These are phyloP conservation scores for Oplegnathus fasciatus DNA, from an alignment of 2,113 vertebrate species.

Conservation along the genomic window DNA sequence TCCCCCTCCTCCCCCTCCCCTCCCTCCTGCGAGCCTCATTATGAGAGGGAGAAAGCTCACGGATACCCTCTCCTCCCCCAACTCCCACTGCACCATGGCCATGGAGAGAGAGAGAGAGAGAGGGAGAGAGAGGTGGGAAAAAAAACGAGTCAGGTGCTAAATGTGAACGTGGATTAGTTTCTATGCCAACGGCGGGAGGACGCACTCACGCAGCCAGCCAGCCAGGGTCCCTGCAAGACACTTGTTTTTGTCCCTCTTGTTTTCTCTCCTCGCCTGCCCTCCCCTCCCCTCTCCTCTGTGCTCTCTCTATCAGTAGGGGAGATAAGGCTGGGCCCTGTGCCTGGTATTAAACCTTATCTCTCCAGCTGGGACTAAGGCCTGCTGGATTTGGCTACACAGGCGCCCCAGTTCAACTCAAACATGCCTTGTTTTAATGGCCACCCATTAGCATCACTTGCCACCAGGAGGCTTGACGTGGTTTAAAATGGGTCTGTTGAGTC, in stretches of 20 bases:
- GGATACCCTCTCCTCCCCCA: conserved; percentile 70
- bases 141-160: conserved; percentile 83
- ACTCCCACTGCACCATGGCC: conserved; percentile 60
- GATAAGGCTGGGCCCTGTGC: conserved; percentile 77
- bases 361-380: conserved; percentile 81
- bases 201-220: conserved; percentile 78
- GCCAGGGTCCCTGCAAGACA: conserved; percentile 82
- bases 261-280: conserved; percentile 67
- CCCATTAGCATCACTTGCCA: conserved; percentile 73
- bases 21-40: conserved; percentile 77
- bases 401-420: conserved; percentile 75
- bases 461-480: conserved; percentile 40
- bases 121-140: conserved; percentile 1
- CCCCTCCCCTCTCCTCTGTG: conserved; percentile 45
- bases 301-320: conserved; percentile 78
- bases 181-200: conserved; percentile 86
- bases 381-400: conserved; percentile 76
- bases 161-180: conserved; percentile 87
- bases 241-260: conserved; percentile 82
- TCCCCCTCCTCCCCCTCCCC: conserved; percentile 5
- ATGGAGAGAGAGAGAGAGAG: conserved; percentile 34
- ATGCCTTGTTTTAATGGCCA: conserved; percentile 78
- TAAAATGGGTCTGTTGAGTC: conserved; percentile 26
- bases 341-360: conserved; percentile 84
- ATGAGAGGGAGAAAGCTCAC: conserved; percentile 70